These are phyloP conservation scores for Montipora cactus DNA, from an alignment of 64 coral and sea anemone genomes.

Conservation along the genomic window DNA sequence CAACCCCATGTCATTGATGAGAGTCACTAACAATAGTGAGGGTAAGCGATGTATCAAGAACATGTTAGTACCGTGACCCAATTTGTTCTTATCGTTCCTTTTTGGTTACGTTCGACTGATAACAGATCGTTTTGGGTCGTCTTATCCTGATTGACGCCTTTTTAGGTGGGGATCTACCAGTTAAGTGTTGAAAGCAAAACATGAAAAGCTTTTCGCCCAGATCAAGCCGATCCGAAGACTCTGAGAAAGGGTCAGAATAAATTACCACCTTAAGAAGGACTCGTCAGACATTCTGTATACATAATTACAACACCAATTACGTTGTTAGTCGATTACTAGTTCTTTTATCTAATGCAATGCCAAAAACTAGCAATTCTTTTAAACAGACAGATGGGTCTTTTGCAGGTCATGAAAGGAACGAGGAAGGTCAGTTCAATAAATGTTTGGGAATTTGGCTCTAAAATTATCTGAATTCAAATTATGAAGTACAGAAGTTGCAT, in stretches of 20 bases:
- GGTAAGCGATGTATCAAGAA: neutral
- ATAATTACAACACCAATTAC: too few relatives aligned
- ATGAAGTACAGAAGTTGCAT: neutral
- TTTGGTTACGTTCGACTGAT: neutral
- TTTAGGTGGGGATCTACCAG: neutral
- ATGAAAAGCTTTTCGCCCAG: neutral
- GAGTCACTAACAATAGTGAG: conserved; percentile 22
- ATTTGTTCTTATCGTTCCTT: neutral
- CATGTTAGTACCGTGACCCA: neutral
- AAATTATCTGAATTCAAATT: neutral
- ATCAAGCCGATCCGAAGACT: too few relatives aligned
- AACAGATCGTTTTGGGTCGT: neutral
- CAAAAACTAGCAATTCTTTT: neutral
- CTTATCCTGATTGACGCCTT: neutral
- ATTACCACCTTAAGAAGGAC: neutral
- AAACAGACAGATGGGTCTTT: neutral
- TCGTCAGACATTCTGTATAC: too few relatives aligned
- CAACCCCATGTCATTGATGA: conserved; percentile 53
- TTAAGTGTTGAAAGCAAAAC: neutral
- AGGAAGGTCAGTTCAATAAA: neutral
- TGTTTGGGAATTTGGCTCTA: neutral
- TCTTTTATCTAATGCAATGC: neutral
- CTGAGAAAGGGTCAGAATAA: neutral
- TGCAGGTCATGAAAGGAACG: neutral
- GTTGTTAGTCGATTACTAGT: neutral